phyloP scores from a whole-genome alignment of 2,888 invertebrate genomes.

The Scaptomyza caliginosa region DNA sequence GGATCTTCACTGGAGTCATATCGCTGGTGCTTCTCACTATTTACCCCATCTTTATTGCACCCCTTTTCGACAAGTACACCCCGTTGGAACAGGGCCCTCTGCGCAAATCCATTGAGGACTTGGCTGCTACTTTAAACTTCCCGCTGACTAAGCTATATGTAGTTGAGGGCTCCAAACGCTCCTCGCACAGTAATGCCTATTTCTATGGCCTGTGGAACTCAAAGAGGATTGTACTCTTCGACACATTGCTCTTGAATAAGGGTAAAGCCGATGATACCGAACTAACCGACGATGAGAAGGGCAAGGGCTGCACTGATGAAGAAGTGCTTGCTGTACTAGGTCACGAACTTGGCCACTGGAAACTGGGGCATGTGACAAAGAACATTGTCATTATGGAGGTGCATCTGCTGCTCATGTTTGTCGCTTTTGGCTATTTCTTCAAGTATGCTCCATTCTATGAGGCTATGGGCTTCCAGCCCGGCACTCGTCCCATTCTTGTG shows the following conservation, averaged over 20 bases:
- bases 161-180: constrained; percentile 98
- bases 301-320: constrained; percentile 91
- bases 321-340: constrained; percentile 98
- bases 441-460: constrained; percentile 90
- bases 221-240: constrained; percentile 98
- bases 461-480: constrained; percentile 93
- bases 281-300: constrained; percentile 82
- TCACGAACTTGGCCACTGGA: constrained; percentile 99
- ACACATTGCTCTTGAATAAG: constrained; percentile 94
- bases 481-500: constrained; percentile 93
- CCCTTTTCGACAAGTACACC: constrained; percentile 98
- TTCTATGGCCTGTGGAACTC: constrained; percentile 98
- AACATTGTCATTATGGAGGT: constrained; percentile 93
- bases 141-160: constrained; percentile 97
- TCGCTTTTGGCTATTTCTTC: constrained; percentile 88
- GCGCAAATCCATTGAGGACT: constrained; percentile 92
- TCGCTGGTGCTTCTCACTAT: constrained; percentile 93
- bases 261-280: constrained; percentile 84
- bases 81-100: constrained; percentile 96
- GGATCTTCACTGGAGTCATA: constrained; percentile 93
- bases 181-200: constrained; percentile 99
- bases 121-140: constrained; percentile 94
- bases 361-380: constrained; percentile 93
- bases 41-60: constrained; percentile 98
- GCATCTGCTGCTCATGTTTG: constrained; percentile 88